phyloP scores from a whole-genome alignment of 1,140 invertebrate genomes.

The Drosophila neocordata region DNA sequence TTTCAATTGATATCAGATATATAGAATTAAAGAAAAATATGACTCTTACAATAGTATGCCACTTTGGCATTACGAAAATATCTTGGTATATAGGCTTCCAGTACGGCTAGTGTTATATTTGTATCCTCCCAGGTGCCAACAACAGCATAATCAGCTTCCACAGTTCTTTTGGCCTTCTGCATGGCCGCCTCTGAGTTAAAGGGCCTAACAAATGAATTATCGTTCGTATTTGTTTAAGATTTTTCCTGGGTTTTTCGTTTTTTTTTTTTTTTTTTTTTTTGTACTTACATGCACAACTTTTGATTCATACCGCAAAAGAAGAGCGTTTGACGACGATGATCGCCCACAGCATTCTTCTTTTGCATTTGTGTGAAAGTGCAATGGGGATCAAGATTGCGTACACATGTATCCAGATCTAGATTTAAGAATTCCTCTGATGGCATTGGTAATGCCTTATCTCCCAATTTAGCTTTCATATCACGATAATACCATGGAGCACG shows the following conservation, averaged over 20 bases:
- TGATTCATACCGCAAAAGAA: slow-evolving; percentile 94
- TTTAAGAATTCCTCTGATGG: slow-evolving; percentile 92
- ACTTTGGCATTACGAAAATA: slow-evolving; percentile 91
- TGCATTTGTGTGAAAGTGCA: slow-evolving; percentile 92
- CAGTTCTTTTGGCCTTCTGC: slow-evolving; percentile 91
- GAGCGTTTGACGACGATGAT: slow-evolving; percentile 91
- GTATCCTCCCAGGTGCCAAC: slow-evolving; percentile 95
- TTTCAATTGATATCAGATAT: no score
- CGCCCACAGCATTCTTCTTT: slow-evolving; percentile 91
- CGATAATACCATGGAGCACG: slow-evolving; percentile 94
- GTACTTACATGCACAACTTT: slow-evolving; percentile 91
- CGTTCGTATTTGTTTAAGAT: neutral
- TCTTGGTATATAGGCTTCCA: slow-evolving; percentile 92
- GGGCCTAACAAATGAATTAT: slow-evolving; percentile 85
- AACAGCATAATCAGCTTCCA: slow-evolving; percentile 93
- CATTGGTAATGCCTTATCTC: slow-evolving; percentile 89
- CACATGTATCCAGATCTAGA: slow-evolving; percentile 95
- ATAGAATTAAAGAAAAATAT: neutral
- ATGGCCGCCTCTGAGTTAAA: slow-evolving; percentile 92
- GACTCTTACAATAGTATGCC: slow-evolving; percentile 89
- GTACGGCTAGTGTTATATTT: slow-evolving; percentile 91
- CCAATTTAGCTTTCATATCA: slow-evolving; percentile 93
- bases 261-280: neutral
- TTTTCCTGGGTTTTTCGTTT: neutral
- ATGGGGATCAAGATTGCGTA: slow-evolving; percentile 90